Percentiles rank a stretch among this genome's conserved stretches.
Evolutionary conservation across 2,113 vertebrate species (phyloP).

Genomic region (Oncorhynchus masou): DNA sequence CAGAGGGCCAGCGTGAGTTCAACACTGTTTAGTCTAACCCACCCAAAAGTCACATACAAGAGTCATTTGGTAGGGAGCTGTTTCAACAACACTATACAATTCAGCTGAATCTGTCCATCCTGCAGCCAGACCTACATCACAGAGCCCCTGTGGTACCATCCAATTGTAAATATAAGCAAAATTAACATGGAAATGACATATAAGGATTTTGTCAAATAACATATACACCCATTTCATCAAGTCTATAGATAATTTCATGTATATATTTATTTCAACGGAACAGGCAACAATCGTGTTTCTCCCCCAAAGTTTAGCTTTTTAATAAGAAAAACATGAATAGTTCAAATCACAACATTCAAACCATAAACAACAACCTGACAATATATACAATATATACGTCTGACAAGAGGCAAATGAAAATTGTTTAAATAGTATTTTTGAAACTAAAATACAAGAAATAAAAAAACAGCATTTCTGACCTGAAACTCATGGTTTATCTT

Average conservation of each 20-base stretch:
- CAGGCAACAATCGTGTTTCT: conserved; percentile 29
- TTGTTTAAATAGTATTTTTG: conserved; percentile 69
- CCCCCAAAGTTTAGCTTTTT: conserved; percentile 70
- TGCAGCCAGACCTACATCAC: neutral
- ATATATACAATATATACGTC: conserved; percentile 29
- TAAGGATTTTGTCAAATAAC: no score
- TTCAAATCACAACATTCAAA: conserved; percentile 63
- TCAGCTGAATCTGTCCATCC: neutral
- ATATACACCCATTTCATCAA: neutral
- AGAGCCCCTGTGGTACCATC: neutral
- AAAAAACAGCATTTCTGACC: conserved; percentile 60
- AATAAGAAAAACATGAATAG: conserved; percentile 74
- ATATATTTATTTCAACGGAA: neutral
- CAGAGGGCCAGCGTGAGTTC: neutral
- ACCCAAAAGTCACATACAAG: conserved; percentile 1
- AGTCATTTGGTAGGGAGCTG: neutral
- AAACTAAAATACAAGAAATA: conserved; percentile 49
- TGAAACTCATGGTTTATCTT: conserved; percentile 48
- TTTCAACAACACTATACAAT: conserved; percentile 10
- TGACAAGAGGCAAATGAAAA: conserved; percentile 63
- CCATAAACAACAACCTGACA: conserved; percentile 42
- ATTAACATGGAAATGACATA: neutral
- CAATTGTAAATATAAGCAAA: conserved; percentile 6
- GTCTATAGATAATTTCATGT: neutral
- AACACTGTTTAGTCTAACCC: conserved; percentile 18